Evolutionary conservation across 2,113 vertebrate species (phyloP), one percentile per base, ranked within the genome.

Genomic region (Erythrocercus mccallii): DNA sequence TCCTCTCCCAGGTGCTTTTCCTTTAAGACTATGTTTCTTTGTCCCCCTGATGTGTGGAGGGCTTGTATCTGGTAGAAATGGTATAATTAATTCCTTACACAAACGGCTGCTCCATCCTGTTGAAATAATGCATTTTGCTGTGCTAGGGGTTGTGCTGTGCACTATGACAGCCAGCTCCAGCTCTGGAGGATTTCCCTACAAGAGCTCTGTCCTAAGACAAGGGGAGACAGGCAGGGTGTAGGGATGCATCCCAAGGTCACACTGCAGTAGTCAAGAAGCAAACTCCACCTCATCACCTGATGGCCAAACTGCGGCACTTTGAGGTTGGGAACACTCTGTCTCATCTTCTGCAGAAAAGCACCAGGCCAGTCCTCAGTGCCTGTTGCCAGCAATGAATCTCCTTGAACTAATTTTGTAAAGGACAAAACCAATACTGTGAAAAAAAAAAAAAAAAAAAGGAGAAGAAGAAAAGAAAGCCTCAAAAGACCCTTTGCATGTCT

Each of bases 351-450:
- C 80, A 93, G 90, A 81, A 38, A 90, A 82, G 54, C 74, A 90
- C 54, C 65, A 90, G 90, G 58, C 72, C 84, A 94, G 85, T 16
- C 48, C 50, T 88, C 56, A 9, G 64, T 45, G 81, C 82, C 87
- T 61, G 20, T 80, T 95, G 80, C 88, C 92, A 96, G 71, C 74
- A 95, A 88, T 86, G 95, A 90, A 96, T 83, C 90, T 95, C 89
- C 86, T 92, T 90, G 89, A 92, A 91, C 87, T 95, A 83, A 90
- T 94, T 96, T 96, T 83, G 56, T 62, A 58, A 87, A 94, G 81
- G 87, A 90, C 82, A 96, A 96, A 91, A 66, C 31, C 44, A 93
- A 72, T 18, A 22, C 37, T 19, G 38, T 33, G 19, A 48, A 44
- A n/a, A 51, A 45, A 45, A n/a, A 16, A 35, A 35, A 11, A 10